phyloP scores from a whole-genome alignment of 2,113 vertebrate genomes.

The Clarias magur region DNA sequence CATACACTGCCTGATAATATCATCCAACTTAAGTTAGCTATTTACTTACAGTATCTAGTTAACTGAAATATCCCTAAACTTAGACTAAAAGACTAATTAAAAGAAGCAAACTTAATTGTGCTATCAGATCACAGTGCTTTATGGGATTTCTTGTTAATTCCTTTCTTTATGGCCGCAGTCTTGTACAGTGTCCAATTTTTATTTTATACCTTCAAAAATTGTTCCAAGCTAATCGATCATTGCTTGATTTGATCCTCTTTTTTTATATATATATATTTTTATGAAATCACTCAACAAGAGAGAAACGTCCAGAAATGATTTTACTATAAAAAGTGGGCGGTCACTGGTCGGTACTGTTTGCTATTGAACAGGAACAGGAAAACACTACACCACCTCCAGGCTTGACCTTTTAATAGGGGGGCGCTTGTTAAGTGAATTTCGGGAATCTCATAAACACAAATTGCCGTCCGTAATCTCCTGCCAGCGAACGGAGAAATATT shows the following conservation, averaged over 20 bases:
- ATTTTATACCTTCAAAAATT: background rate
- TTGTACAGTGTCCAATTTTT: background rate
- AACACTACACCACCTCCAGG: conserved; percentile 28
- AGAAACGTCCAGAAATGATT: background rate
- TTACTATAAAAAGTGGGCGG: background rate
- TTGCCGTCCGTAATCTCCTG: conserved; percentile 62
- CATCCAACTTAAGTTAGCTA: background rate
- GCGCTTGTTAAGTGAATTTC: conserved; percentile 60
- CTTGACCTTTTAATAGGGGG: conserved; percentile 61
- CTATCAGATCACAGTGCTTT: background rate
- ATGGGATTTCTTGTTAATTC: background rate
- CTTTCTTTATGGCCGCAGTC: background rate
- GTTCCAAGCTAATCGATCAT: background rate
- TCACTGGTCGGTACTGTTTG: background rate
- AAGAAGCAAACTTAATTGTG: background rate
- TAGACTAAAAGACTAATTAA: background rate
- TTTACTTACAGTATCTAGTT: background rate
- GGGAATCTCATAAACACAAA: conserved; percentile 68
- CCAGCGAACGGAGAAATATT: conserved; percentile 62
- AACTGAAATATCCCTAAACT: background rate
- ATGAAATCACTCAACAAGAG: background rate
- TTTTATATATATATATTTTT: background rate
- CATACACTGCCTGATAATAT: background rate
- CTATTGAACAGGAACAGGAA: conserved; percentile 2
- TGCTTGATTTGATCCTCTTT: background rate